Evolutionary conservation across 2,888 invertebrate species (phyloP), one percentile per base, ranked within the genome.

Genomic region (Axea sp.): DNA sequence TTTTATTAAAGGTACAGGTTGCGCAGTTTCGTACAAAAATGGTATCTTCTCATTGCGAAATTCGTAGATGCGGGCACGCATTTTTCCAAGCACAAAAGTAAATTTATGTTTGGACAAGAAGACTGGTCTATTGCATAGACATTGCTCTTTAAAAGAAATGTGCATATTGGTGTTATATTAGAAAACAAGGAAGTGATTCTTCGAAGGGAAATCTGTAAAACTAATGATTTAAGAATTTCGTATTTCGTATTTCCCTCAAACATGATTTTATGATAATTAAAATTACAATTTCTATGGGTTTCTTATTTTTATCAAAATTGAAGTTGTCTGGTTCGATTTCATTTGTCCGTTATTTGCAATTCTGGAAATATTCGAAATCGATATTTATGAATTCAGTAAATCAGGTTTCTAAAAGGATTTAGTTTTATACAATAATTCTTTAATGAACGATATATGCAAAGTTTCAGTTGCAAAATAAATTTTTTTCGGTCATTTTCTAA

Each of bases 211-310:
- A 45, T 45, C 9, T 45, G 28, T 45, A 45, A 45, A 45, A 28
- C 28, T 45, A 45, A 45, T 45, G 43, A 45, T 11, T 19, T 45
- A 15, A 28, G 28, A 15, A 45, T 28, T 28, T 28, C n/a, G n/a
- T 4, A n/a, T 28, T 28, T 15, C n/a, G 43, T 28, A 28, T 45
- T 45, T 14, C 28, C 15, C 5, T 12, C 28, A 9, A 45, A 15
- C 8, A 7, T 8, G 15, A 9, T 45, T 45, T 45, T 28, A 45
- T 28, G 43, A 15, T 28, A 7, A 28, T 45, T 11, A 6, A 45
- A 8, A 15, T 45, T 45, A n/a, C n/a, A n/a, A n/a, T n/a, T n/a
- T n/a, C n/a, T n/a, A n/a, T n/a, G n/a, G n/a, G n/a, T n/a, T n/a
- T n/a, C n/a, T n/a, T n/a, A n/a, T n/a, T n/a, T n/a, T n/a, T n/a